These are phyloP conservation scores for Drosophila longiperda DNA, from an alignment of 2,888 invertebrate genomes.

Conservation along the genomic window DNA sequence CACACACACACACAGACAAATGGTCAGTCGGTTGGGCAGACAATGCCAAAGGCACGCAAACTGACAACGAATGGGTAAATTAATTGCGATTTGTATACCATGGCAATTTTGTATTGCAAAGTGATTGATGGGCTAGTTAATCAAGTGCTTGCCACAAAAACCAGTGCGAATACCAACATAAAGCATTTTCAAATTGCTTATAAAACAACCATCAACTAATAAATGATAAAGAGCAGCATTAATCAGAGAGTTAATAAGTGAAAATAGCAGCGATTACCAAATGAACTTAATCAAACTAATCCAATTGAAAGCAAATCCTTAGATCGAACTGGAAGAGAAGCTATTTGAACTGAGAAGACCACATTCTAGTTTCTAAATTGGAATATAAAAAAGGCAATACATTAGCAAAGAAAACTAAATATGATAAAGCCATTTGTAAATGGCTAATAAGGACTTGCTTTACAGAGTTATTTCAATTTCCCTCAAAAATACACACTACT, in stretches of 20 bases:
- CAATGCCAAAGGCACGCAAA: slow-evolving; percentile 11
- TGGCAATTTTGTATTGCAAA: slow-evolving; percentile 51
- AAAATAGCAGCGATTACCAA: not conserved
- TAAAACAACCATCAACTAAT: not conserved
- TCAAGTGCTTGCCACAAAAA: slow-evolving; percentile 29
- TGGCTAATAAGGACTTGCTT: not conserved
- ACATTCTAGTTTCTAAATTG: not conserved
- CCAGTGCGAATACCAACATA: slow-evolving; percentile 2
- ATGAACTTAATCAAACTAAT: not conserved
- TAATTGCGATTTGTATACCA: slow-evolving; percentile 75
- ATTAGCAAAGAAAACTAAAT: no score
- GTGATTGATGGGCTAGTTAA: slow-evolving; percentile 62
- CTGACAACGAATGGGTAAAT: slow-evolving; percentile 55
- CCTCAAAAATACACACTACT: not conserved
- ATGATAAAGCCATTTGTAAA: no score
- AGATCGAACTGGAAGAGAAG: not conserved
- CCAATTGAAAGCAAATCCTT: not conserved
- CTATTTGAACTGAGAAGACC: not conserved
- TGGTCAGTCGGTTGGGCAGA: not conserved
- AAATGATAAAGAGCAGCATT: not conserved
- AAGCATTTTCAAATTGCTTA: slow-evolving; percentile 13
- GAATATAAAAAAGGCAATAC: not conserved
- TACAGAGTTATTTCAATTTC: not conserved
- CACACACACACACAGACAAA: slow-evolving; percentile 8
- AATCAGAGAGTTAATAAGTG: not conserved